Base-by-base conservation (phyloP, 2,888 invertebrate genomes). In the Notodonta dromedarius region DNA sequence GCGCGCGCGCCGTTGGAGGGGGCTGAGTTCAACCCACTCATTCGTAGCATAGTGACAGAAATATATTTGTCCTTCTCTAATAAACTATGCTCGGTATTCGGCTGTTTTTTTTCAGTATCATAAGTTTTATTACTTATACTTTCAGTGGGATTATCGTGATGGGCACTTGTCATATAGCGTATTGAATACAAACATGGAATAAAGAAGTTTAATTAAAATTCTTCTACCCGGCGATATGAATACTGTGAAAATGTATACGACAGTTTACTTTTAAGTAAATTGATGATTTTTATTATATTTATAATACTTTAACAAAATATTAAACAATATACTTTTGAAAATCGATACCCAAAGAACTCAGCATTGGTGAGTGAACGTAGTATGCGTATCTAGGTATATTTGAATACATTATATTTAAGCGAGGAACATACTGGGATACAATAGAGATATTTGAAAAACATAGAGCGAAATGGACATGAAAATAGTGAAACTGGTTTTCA, bases 21-120 rank as follows among this genome's bases (percentile, higher is more conserved):
- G 89, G 81, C 74, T 74, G 80, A 82, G 91, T 77, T 90, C 93
- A 76, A 89, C 92, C 93, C 92, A 90, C 87, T 85, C 76, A 76
- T 73, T 79, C 71, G 65, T 69, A 66, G 67, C 63, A 77, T 57
- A 79, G 68, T 71, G 72, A 82, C 81, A 83, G 80, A 91, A 83
- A 79, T 88, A 89, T 83, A 77, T 55, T 59, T 74, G 81, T 93
- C 93, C 86, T 87, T 74, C 69, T 93, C 88, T 83, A 70, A 73
- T 85, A 69, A 77, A 75, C 78, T 79, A 75, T 78, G 73, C 66
- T 62, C 64, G 76, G 79, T 63, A 79, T 80, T 74, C 70, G 62
- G 66, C 68, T 48, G 64, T 70, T 71, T 77, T 77, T 80, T 67
- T 80, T 77, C 72, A 71, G 74, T 66, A 67, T 67, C 65, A 69